These are phyloP conservation scores for Urocitellus parryii DNA, from an alignment of 2,113 vertebrate species.

Conservation along the genomic window DNA sequence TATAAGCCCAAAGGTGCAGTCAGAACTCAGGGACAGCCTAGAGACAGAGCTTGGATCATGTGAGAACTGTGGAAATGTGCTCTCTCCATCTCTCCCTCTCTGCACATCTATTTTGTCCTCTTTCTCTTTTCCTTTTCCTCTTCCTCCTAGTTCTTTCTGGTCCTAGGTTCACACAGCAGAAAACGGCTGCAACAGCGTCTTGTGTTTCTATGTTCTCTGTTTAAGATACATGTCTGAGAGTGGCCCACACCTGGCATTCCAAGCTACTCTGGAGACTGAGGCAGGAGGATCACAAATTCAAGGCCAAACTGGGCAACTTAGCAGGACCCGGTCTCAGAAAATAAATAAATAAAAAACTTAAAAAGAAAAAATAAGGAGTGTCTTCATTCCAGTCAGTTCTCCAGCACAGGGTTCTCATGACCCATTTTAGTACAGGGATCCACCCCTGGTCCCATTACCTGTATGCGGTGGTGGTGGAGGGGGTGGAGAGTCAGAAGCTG, in stretches of 20 bases:
- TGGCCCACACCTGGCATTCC: background rate
- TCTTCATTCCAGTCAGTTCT: background rate
- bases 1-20: background rate
- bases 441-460: background rate
- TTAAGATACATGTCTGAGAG: background rate
- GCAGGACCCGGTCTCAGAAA: background rate
- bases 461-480: background rate
- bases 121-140: background rate
- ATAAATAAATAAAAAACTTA: background rate
- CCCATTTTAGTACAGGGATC: background rate
- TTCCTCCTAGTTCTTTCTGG: background rate
- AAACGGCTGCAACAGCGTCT: background rate
- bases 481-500: background rate
- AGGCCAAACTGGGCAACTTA: background rate
- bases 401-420: constrained; percentile 1
- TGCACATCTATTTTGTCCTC: background rate
- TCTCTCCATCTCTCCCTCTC: background rate
- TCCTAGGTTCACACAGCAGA: background rate
- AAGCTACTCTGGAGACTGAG: background rate
- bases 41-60: background rate
- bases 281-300: background rate
- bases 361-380: too few relatives aligned
- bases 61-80: background rate
- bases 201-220: background rate
- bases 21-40: background rate